Base-by-base conservation (phyloP, 2,113 vertebrate species). In the Cololabis saira region DNA sequence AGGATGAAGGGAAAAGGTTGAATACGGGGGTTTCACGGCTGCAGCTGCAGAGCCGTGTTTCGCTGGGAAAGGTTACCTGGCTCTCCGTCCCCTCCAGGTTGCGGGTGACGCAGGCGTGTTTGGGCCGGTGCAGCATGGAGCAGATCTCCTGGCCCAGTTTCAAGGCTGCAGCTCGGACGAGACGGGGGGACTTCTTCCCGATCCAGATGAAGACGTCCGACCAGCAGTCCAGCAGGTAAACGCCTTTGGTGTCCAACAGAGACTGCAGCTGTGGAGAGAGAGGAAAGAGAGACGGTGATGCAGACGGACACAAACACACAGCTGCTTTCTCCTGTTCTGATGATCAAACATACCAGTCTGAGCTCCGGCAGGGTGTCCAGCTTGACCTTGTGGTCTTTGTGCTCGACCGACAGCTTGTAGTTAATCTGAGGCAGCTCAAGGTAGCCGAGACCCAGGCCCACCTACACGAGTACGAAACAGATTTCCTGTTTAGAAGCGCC, bases 121-220 rank as follows among this genome's bases (percentile, higher is more conserved):
- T 97, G 49, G 98, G 98, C 22, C 97, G 94, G 87, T 99, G 97
- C 55, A 99, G 86, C 97, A 99, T 98, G 11, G 93, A 86, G 43
- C 98, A 99, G 65, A 99, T 91, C 89, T 99, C 98, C 92, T 99
- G 98, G 57, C 96, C 97, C 81, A 99, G 93, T 76, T 99, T 99
- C 55, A 99, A 92, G 0, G 98, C 97, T 0, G 98, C 98, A 0
- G 98, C 98, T 33, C 98, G 93, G 58, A 99, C 97, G 49, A 99
- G 93, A 54, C 98, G 95, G 0, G 96, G 94, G 0, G 97, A 99
- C 78, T 98, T 98, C 70, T 96, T 94, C 50, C 98, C 98, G 0
- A 99, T 96, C 98, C 97, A 99, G 90, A 99, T 98, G 89, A 98
- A 99, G 49, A 99, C 94, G 0, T 99, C 98, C 0, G 96, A 98